Evolutionary conservation across 2,888 invertebrate genomes (phyloP).

Genomic region (Dolichopus griseipennis): DNA sequence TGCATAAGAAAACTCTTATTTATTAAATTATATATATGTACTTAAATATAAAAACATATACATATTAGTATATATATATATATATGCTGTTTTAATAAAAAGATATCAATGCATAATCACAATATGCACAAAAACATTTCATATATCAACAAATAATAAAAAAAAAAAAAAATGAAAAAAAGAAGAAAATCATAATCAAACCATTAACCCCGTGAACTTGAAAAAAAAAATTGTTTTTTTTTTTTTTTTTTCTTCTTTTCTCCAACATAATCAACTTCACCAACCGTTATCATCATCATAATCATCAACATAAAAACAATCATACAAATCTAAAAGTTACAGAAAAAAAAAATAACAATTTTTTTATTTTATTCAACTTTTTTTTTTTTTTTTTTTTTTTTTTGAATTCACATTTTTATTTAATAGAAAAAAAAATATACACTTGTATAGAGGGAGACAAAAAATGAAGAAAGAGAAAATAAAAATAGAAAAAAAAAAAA

Average conservation of each 20-base stretch:
- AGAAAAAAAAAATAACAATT: background rate
- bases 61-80: too few relatives aligned
- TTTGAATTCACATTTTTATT: background rate
- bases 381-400: background rate
- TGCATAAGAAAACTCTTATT: too few relatives aligned
- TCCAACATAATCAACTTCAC: background rate
- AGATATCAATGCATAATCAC: too few relatives aligned
- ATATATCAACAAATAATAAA: too few relatives aligned
- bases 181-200: background rate
- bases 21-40: too few relatives aligned
- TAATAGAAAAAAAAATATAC: background rate
- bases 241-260: background rate
- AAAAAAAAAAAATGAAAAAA: background rate
- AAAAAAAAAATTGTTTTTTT: background rate
- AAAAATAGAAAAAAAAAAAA: background rate
- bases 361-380: too few relatives aligned
- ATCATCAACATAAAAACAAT: background rate
- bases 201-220: slow-evolving; percentile 11
- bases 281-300: too few relatives aligned
- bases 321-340: background rate
- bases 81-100: too few relatives aligned
- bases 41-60: too few relatives aligned
- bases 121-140: too few relatives aligned
- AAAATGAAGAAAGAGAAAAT: background rate
- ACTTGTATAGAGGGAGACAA: background rate